Conservation (phyloP, 2,113 vertebrate genomes). For the Psittacus erithacus region DNA sequence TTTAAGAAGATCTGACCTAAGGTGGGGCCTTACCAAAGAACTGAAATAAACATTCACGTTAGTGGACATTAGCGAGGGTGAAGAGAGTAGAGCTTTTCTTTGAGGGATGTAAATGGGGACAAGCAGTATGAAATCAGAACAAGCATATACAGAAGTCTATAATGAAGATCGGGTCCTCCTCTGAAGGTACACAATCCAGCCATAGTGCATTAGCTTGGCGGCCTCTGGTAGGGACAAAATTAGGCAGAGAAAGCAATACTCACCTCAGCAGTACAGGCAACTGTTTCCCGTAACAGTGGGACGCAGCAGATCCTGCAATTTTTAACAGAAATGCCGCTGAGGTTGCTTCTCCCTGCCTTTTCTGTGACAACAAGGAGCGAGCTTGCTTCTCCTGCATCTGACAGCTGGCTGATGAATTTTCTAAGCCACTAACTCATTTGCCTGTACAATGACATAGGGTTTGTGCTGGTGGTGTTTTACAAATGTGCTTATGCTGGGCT, state of each 20-base stretch:
- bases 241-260: neutral
- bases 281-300: rapidly evolving
- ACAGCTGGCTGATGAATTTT: neutral
- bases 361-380: neutral
- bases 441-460: too few species aligned
- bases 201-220: rapidly evolving
- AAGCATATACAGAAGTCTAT: neutral
- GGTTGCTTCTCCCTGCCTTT: neutral
- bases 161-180: neutral
- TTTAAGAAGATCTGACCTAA: neutral
- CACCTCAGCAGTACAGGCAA: neutral
- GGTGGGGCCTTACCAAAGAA: neutral
- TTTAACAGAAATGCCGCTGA: neutral
- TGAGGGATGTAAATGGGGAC: neutral
- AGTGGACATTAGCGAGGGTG: neutral
- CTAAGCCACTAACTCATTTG: neutral
- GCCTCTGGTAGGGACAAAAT: rapidly evolving
- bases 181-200: neutral
- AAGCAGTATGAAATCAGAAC: neutral
- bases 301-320: neutral
- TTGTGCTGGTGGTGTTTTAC: neutral
- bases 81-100: neutral
- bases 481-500: neutral
- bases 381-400: neutral
- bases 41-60: neutral